These are phyloP conservation scores for Asteroscopus sphinx DNA, from an alignment of 2,888 invertebrate genomes.

Conservation along the genomic window DNA sequence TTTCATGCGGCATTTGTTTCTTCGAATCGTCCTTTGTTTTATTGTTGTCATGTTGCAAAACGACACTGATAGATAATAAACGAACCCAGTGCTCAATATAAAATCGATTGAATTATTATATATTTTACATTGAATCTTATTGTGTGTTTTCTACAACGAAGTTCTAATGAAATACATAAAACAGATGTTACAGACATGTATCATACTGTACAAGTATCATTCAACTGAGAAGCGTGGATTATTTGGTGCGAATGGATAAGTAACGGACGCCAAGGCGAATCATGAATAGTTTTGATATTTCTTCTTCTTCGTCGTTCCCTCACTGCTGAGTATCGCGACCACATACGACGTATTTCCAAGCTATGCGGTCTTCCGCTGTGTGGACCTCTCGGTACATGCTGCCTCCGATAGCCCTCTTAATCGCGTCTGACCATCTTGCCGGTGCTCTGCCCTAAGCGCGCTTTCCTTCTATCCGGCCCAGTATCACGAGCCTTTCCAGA, in stretches of 20 bases:
- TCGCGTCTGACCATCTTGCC: too few species aligned
- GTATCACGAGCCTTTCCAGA: too few species aligned
- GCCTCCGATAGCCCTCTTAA: too few species aligned
- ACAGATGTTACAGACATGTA: background rate
- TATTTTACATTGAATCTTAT: slow-evolving; percentile 1
- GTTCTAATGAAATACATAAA: slow-evolving; percentile 4
- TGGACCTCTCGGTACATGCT: too few species aligned
- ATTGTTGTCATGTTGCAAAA: slow-evolving; percentile 23
- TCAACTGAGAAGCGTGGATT: slow-evolving; percentile 14
- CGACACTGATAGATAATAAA: slow-evolving; percentile 8
- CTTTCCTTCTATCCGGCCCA: too few species aligned
- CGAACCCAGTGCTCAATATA: slow-evolving; percentile 2
- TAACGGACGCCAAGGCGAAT: slow-evolving; percentile 25
- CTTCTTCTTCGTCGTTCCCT: too few species aligned
- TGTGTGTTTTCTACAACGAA: background rate
- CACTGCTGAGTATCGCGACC: too few species aligned
- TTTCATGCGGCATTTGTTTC: slow-evolving; percentile 37
- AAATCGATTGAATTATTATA: slow-evolving; percentile 8
- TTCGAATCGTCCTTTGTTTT: slow-evolving; percentile 23
- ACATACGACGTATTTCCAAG: too few species aligned
- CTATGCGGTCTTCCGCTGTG: too few species aligned
- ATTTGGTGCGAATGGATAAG: slow-evolving; percentile 30
- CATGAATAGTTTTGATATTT: background rate
- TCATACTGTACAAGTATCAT: slow-evolving; percentile 7
- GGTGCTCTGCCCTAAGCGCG: too few species aligned